Percentiles rank a stretch among this genome's conserved stretches.
phyloP scores from a whole-genome alignment of 2,797 vertebrate species.

The Acrossocheilus fasciatus region DNA sequence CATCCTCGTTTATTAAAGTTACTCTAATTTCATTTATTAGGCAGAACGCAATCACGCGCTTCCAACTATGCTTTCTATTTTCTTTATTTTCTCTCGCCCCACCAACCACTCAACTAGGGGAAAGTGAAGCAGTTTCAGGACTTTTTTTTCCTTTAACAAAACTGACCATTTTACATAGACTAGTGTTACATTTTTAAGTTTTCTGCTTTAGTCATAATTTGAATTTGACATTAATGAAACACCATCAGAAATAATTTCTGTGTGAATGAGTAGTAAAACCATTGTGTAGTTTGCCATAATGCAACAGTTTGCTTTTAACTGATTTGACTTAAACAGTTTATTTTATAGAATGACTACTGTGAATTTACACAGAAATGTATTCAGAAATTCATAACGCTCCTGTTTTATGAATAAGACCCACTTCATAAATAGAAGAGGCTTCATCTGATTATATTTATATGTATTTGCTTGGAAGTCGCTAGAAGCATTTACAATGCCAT shows the following conservation, averaged over 20 bases:
- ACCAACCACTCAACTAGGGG: neutral
- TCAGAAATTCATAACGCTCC: neutral
- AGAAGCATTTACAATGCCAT: neutral
- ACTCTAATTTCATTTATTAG: slow-evolving; percentile 76
- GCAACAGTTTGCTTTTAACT: neutral
- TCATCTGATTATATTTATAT: neutral
- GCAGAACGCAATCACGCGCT: slow-evolving; percentile 40
- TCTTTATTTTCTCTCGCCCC: neutral
- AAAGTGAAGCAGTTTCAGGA: neutral
- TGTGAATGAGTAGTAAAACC: neutral
- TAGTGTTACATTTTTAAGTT: neutral
- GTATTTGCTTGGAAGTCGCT: neutral
- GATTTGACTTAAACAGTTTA: neutral
- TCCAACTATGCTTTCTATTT: slow-evolving; percentile 5
- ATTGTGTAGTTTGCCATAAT: neutral
- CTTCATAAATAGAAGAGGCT: neutral
- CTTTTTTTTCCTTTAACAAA: neutral
- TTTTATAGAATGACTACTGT: neutral
- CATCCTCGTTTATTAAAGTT: slow-evolving; percentile 75
- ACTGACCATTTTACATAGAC: neutral
- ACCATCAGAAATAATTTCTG: neutral
- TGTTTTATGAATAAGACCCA: neutral
- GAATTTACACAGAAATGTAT: neutral
- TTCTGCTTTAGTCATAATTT: neutral
- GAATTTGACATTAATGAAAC: neutral